These are phyloP conservation scores for Zoanthus gigantus DNA, from an alignment of 92 coral and sea anemone genomes.

Conservation along the genomic window DNA sequence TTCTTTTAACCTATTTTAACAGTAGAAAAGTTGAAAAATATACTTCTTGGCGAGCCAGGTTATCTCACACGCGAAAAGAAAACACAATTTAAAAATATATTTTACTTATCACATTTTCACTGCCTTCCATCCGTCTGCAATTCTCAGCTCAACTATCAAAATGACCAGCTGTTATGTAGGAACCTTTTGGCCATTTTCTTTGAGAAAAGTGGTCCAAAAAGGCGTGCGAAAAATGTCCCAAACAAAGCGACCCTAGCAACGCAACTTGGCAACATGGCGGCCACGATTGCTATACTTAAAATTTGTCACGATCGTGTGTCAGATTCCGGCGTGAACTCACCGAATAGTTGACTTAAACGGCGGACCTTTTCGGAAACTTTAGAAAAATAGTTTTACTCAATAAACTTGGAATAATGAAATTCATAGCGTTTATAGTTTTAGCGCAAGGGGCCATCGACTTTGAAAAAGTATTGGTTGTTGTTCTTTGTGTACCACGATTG, in stretches of 20 bases:
- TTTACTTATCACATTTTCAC: slow-evolving; percentile 29
- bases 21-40: slow-evolving; percentile 14
- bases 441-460: not conserved
- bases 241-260: not conserved
- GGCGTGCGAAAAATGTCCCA: not conserved
- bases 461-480: not conserved
- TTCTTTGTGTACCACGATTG: not conserved
- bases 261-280: not conserved
- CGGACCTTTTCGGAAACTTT: not conserved
- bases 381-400: not conserved
- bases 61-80: not conserved
- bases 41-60: not conserved
- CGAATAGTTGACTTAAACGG: not conserved
- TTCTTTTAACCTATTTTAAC: not conserved
- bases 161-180: slow-evolving; percentile 21
- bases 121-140: not conserved
- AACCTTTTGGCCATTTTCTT: slow-evolving; percentile 17
- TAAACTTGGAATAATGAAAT: not conserved
- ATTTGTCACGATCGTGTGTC: not conserved
- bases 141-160: not conserved
- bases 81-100: slow-evolving; percentile 6
- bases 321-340: not conserved
- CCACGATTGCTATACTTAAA: not conserved
- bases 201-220: slow-evolving; percentile 17
- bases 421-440: not conserved